A percentile compares a stretch with the other conserved stretches of the same genome.
Conservation (phyloP, 1,140 invertebrate genomes). For the Aporrectodea caliginosa region DNA sequence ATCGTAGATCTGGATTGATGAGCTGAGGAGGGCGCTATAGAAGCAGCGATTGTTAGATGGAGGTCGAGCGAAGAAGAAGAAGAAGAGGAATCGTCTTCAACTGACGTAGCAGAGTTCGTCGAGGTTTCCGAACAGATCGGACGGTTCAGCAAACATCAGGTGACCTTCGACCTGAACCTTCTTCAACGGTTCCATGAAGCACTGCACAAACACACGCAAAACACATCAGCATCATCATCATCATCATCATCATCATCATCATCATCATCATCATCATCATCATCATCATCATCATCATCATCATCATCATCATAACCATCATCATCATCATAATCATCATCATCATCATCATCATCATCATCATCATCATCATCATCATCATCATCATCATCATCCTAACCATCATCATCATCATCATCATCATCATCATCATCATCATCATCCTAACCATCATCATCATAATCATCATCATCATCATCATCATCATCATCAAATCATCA, state of each 20-base stretch:
- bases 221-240: background rate
- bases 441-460: background rate
- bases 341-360: conserved; percentile 14
- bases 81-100: too few species aligned
- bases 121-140: conserved; percentile 67
- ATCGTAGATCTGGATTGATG: too few species aligned
- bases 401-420: background rate
- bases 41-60: too few species aligned
- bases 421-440: conserved; percentile 4
- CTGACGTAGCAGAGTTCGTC: conserved; percentile 68
- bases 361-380: conserved; percentile 11
- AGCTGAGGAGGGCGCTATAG: too few species aligned
- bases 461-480: background rate
- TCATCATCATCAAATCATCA: conserved; percentile 47
- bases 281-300: conserved; percentile 3
- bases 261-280: background rate
- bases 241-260: conserved; percentile 11
- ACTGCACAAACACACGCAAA: conserved; percentile 50
- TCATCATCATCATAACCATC: too few species aligned
- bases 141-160: conserved; percentile 67
- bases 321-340: too few species aligned
- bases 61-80: too few species aligned
- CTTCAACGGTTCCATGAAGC: conserved; percentile 70
- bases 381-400: conserved; percentile 4
- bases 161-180: conserved; percentile 69